These are phyloP conservation scores for Lasioglossum zephyrum DNA, from an alignment of 2,888 invertebrate species.

Conservation along the genomic window DNA sequence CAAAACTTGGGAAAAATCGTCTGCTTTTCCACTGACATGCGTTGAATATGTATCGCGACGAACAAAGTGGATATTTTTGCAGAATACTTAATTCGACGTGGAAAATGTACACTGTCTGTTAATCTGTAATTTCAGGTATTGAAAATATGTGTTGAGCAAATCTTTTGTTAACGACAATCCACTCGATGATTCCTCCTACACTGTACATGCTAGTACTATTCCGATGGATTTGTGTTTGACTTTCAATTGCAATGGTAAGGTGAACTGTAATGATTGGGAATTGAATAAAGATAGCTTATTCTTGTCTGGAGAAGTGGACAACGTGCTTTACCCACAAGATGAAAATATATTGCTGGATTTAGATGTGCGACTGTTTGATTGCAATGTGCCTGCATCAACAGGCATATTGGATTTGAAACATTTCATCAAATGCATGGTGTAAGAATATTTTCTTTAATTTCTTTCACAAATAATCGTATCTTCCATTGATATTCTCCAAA, in stretches of 20 bases:
- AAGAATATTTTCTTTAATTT: conserved; percentile 47
- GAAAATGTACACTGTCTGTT: neutral
- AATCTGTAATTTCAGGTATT: neutral
- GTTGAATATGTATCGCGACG: neutral
- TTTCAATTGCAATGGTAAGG: conserved; percentile 79
- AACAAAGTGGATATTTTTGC: conserved; percentile 8
- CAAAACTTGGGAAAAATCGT: conserved; percentile 44
- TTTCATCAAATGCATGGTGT: conserved; percentile 77
- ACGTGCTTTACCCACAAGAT: conserved; percentile 62
- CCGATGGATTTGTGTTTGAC: conserved; percentile 71
- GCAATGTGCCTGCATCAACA: conserved; percentile 69
- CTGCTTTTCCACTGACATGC: conserved; percentile 1
- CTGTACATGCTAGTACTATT: neutral
- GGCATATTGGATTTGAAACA: conserved; percentile 77
- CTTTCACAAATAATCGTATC: neutral
- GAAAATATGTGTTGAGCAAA: neutral
- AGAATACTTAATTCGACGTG: neutral
- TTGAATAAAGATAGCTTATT: conserved; percentile 70
- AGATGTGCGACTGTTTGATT: conserved; percentile 73
- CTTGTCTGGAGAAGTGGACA: conserved; percentile 72
- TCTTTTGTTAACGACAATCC: neutral
- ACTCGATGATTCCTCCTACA: neutral
- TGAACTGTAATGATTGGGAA: conserved; percentile 78
- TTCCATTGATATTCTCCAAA: neutral
- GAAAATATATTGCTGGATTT: conserved; percentile 46